Conservation (phyloP, 2,888 invertebrate genomes). For the Drymonia ruficornis region DNA sequence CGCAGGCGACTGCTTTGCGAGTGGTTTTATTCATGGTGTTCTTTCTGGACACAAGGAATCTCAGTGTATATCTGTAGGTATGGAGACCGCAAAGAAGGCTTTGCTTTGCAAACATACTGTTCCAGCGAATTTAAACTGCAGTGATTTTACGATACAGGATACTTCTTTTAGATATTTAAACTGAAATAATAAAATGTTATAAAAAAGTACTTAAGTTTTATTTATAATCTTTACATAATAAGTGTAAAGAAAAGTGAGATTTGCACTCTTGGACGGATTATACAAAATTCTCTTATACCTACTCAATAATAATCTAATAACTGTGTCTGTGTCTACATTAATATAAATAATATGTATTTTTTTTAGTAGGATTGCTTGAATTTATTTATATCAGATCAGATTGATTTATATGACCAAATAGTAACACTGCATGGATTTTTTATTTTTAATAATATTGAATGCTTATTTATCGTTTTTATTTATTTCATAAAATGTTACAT, state of each 20-base stretch:
- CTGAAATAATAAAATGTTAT: constrained; percentile 10
- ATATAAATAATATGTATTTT: no score
- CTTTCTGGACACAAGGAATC: constrained; percentile 82
- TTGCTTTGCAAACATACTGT: constrained; percentile 86
- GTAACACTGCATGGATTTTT: no score
- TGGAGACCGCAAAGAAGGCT: constrained; percentile 86
- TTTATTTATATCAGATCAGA: no score
- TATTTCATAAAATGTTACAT: no score
- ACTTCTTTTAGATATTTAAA: constrained; percentile 10
- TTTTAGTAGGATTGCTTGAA: no score
- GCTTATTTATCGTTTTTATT: no score
- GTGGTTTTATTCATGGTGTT: constrained; percentile 88
- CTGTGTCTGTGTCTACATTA: no score
- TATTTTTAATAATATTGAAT: no score
- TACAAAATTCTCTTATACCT: constrained; percentile 4
- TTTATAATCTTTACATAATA: neutral
- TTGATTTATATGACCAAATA: no score
- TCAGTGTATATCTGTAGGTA: constrained; percentile 85
- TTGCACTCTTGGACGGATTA: constrained; percentile 9
- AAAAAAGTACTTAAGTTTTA: neutral
- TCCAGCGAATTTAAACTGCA: constrained; percentile 57
- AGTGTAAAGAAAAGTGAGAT: constrained; percentile 1
- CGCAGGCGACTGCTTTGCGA: constrained; percentile 91
- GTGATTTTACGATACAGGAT: constrained; percentile 15
- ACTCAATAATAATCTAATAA: no score